Base-by-base conservation (phyloP, 2,113 vertebrate genomes). In the Ochotona curzoniae region DNA sequence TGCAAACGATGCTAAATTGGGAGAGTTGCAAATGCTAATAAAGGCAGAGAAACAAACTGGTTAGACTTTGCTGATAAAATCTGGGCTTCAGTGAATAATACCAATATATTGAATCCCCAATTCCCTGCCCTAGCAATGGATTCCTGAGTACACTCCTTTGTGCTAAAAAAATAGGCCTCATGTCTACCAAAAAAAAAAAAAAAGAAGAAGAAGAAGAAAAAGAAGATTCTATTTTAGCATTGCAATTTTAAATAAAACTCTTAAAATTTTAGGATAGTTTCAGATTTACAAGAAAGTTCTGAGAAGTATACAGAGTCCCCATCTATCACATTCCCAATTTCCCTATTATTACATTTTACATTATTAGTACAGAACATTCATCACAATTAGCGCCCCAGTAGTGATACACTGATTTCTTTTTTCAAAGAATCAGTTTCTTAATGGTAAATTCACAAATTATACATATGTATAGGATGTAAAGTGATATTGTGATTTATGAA, bases 1-100 rank as follows among this genome's bases (percentile, higher is more conserved):
- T 96, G 96, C 87, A 90, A 97, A 96, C 0, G 73, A 94, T 96
- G 87, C 93, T 95, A 97, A 96, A 97, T 91, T 96, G 95, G 89
- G 95, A 96, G 93, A 96, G 90, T 87, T 91, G 87, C 91, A 95
- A 95, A 95, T 89, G 89, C 94, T 96, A 95, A 97, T 96, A 95
- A 95, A 97, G 91, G 81, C 81, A 94, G 70, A 93, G 47, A 69
- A 97, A 94, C 87, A 94, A 96, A 94, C 94, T 89, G 87, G 61
- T 89, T 87, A 93, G 96, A 93, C 83, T 94, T 96, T 91, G 60
- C 69, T 96, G 84, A 91, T 94, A 96, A 95, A 96, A 96, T 95
- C 87, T 90, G 44, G 81, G 81, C 67, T 93, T 95, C 81, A 64
- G 49, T 88, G 70, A 92, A 87, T 94, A 89, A 91, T 86, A 90